Evolutionary conservation across 2,113 vertebrate genomes (phyloP).

Genomic region (Chaenogobius annularis): DNA sequence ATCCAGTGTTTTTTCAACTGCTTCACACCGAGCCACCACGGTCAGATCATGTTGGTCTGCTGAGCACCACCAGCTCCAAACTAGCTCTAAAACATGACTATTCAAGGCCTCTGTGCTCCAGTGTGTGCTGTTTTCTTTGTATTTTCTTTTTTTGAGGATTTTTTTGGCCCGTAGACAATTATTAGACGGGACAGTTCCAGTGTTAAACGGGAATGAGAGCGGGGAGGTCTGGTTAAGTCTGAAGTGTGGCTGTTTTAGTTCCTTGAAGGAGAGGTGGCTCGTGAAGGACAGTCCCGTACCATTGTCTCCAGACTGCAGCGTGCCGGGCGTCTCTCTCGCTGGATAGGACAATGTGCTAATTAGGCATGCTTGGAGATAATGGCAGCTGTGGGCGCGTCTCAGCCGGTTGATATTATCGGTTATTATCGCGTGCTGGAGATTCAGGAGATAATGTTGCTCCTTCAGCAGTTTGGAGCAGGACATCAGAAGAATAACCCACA

Average conservation of each 20-base stretch:
- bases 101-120: not conserved
- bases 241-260: not conserved
- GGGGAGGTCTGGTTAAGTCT: too few species aligned
- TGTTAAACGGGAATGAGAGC: too few species aligned
- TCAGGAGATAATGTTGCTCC: conserved; percentile 48
- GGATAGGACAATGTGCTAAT: conserved; percentile 44
- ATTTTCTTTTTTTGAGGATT: too few species aligned
- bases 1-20: too few species aligned
- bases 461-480: conserved; percentile 58
- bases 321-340: not conserved
- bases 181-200: too few species aligned
- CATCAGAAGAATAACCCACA: conserved; percentile 52
- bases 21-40: too few species aligned
- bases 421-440: conserved; percentile 59
- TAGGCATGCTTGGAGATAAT: conserved; percentile 65
- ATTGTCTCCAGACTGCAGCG: conserved; percentile 2
- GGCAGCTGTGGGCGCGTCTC: conserved; percentile 57
- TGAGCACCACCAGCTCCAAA: too few species aligned
- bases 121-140: too few species aligned
- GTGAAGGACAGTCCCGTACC: conserved; percentile 50
- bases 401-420: conserved; percentile 41
- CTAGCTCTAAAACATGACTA: too few species aligned
- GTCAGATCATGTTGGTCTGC: too few species aligned
- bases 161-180: too few species aligned
- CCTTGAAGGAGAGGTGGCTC: conserved; percentile 23